Conservation (phyloP, 2,797 vertebrate species). For the Liasis olivaceus region DNA sequence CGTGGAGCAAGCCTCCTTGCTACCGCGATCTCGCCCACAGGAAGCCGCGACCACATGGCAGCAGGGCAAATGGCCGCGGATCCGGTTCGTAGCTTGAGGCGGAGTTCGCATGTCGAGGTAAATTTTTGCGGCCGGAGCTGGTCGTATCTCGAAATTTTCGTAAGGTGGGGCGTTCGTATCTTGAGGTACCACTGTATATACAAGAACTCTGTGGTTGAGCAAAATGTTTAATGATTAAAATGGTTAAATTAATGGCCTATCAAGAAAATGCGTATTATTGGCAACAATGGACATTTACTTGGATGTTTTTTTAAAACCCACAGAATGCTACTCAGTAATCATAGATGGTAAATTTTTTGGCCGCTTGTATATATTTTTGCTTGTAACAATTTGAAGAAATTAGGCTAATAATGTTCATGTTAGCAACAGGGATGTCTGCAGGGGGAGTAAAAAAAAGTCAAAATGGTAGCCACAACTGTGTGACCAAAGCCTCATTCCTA, state of each 20-base stretch:
- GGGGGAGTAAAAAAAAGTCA: background rate
- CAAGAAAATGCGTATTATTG: background rate
- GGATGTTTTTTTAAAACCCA: background rate
- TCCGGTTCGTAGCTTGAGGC: too few species aligned
- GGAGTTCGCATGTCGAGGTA: too few species aligned
- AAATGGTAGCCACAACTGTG: background rate
- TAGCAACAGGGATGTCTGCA: background rate
- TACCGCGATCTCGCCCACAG: too few species aligned
- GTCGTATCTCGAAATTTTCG: too few species aligned
- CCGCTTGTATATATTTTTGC: background rate
- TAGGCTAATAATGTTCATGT: background rate
- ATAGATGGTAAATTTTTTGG: background rate
- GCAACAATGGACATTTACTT: background rate
- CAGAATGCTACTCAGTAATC: background rate
- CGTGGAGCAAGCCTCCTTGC: too few species aligned
- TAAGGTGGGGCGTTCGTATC: too few species aligned
- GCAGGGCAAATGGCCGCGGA: too few species aligned
- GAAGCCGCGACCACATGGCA: too few species aligned
- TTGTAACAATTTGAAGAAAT: background rate
- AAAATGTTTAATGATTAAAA: background rate
- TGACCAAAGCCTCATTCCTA: background rate
- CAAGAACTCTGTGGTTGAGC: background rate
- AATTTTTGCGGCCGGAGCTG: too few species aligned
- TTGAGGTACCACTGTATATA: too few species aligned
- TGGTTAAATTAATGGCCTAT: background rate